Conservation (phyloP, 1,140 invertebrate species). For the Panagrolaimus sp. region DNA sequence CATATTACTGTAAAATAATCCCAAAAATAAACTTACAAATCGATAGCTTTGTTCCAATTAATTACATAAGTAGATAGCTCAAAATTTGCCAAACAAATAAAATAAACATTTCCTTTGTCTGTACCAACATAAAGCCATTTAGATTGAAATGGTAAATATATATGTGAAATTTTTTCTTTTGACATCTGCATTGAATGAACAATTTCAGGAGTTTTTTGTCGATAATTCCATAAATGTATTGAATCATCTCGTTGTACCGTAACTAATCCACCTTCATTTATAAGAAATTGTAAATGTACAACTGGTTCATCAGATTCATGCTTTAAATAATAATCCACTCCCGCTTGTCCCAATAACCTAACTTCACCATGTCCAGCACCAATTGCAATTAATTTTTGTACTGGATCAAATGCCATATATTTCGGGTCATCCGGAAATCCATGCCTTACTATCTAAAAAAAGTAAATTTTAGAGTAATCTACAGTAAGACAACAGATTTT, state of each 20-base stretch:
- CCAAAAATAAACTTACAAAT: constrained; percentile 72
- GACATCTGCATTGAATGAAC: constrained; percentile 50
- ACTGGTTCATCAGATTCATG: constrained; percentile 68
- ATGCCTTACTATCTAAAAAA: constrained; percentile 64
- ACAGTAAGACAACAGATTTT: not conserved
- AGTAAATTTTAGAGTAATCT: not conserved
- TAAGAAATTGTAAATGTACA: constrained; percentile 80
- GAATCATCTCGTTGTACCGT: constrained; percentile 88
- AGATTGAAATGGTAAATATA: constrained; percentile 86
- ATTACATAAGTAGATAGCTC: constrained; percentile 92
- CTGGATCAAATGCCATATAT: constrained; percentile 90
- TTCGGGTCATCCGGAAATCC: constrained; percentile 96
- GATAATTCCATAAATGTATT: constrained; percentile 92
- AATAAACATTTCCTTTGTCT: constrained; percentile 91
- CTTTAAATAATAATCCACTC: constrained; percentile 83
- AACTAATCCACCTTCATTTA: constrained; percentile 91
- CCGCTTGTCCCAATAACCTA: constrained; percentile 77
- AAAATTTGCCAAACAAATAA: constrained; percentile 93
- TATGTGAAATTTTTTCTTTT: constrained; percentile 75
- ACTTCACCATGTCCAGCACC: constrained; percentile 90
- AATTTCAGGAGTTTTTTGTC: constrained; percentile 70
- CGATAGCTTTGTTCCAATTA: constrained; percentile 99
- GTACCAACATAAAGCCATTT: constrained; percentile 98
- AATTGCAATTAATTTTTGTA: constrained; percentile 90
- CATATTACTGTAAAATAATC: constrained; percentile 2